A percentile compares a stretch with the other conserved stretches of the same genome.
These are phyloP conservation scores for Mastomys coucha DNA, from an alignment of 2,113 vertebrate genomes.

Conservation along the genomic window DNA sequence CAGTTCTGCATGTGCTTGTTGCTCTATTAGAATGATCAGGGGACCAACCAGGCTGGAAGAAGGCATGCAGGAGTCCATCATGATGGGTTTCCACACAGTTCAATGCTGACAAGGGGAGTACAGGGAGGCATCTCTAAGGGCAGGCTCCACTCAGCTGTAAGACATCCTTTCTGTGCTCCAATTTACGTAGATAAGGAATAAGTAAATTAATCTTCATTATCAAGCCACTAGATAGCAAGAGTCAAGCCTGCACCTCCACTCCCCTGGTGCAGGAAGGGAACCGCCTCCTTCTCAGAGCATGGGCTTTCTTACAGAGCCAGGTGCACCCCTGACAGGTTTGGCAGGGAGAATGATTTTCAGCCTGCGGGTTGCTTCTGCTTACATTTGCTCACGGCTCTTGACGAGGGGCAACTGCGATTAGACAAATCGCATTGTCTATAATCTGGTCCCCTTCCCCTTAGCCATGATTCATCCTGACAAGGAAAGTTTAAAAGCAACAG, in stretches of 20 bases:
- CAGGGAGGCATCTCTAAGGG: not conserved
- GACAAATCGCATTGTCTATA: constrained; percentile 55
- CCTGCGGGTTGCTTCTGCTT: constrained; percentile 31
- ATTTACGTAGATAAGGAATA: constrained; percentile 43
- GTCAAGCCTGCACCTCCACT: not conserved
- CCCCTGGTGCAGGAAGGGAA: not conserved
- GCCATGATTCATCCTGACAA: constrained; percentile 81
- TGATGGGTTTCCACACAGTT: not conserved
- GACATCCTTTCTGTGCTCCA: not conserved
- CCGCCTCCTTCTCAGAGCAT: not conserved
- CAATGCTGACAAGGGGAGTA: not conserved
- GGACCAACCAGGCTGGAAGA: no score
- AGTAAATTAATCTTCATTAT: constrained; percentile 66
- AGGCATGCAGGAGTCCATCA: no score
- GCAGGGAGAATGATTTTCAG: not conserved
- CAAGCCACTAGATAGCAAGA: constrained; percentile 15
- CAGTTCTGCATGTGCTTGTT: fast-evolving
- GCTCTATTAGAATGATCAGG: not conserved
- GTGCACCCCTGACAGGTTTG: constrained; percentile 31
- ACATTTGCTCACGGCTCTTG: not conserved
- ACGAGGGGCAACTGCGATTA: constrained; percentile 19
- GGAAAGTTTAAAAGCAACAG: constrained; percentile 82
- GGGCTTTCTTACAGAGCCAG: not conserved
- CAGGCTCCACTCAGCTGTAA: not conserved
- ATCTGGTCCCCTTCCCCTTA: constrained; percentile 71